A percentile compares a stretch with the other conserved stretches of the same genome.
phyloP scores from a whole-genome alignment of 2,797 vertebrate species.

The Periophthalmus magnuspinnatus region DNA sequence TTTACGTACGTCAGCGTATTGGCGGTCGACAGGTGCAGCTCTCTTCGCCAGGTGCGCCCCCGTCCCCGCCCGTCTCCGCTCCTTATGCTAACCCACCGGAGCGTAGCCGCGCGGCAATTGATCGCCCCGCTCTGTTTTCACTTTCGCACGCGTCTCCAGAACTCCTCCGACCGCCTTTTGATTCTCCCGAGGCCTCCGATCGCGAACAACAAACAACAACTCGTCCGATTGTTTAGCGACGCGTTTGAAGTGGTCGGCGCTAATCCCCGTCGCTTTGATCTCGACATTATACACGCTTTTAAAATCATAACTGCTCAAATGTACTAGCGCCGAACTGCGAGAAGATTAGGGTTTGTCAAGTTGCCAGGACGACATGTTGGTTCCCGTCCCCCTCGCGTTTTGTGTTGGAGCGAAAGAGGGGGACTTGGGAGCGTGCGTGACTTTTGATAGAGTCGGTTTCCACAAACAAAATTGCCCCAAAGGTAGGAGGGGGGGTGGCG shows the following conservation, averaged over 20 bases:
- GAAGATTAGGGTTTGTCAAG: slow-evolving; percentile 21
- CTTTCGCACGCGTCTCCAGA: slow-evolving; percentile 28
- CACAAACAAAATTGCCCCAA: slow-evolving; percentile 29
- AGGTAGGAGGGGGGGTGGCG: slow-evolving; percentile 25
- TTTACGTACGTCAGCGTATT: slow-evolving; percentile 34
- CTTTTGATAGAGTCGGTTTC: slow-evolving; percentile 67
- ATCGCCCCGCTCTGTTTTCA: slow-evolving; percentile 48
- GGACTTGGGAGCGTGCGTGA: slow-evolving; percentile 6
- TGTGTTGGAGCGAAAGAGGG: neutral
- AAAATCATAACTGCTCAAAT: slow-evolving; percentile 29
- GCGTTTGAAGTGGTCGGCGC: slow-evolving; percentile 48
- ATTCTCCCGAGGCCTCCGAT: slow-evolving; percentile 32
- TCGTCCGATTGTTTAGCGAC: slow-evolving; percentile 31
- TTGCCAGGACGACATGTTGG: slow-evolving; percentile 37
- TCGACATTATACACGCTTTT: slow-evolving; percentile 28
- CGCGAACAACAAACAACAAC: slow-evolving; percentile 37
- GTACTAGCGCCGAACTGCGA: slow-evolving; percentile 29
- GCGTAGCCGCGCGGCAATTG: slow-evolving; percentile 36
- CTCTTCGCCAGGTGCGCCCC: neutral
- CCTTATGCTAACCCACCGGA: slow-evolving; percentile 18
- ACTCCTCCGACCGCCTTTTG: slow-evolving; percentile 35
- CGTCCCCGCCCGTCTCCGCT: neutral
- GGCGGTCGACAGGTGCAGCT: slow-evolving; percentile 17
- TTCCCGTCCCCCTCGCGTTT: slow-evolving; percentile 29
- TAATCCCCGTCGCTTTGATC: slow-evolving; percentile 58